Evolutionary conservation across 2,113 vertebrate species (phyloP), one percentile per base, ranked within the genome.

Genomic region (Castor canadensis): DNA sequence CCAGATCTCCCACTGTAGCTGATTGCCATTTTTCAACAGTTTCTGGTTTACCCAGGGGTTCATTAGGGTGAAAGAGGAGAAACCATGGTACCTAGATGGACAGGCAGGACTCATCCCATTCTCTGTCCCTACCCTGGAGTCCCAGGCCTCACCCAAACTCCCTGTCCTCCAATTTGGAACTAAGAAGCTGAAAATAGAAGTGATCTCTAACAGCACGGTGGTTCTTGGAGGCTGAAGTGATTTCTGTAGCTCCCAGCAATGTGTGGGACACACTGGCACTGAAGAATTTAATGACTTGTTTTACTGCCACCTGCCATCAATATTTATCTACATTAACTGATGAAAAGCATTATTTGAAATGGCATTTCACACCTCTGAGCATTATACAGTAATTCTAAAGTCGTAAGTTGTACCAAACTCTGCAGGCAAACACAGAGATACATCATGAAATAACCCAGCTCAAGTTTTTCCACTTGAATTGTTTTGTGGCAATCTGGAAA

Each of bases 301-400:
- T 97, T 86, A 96, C 88, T 95, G 93, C 92, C 4, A 49, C 88
- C 93, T 94, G 96, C 93, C 95, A 95, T 96, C 96, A 95, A 24
- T 75, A 89, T 97, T 98, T 96, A 94, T 94, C 93, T 95, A 32
- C 67, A 73, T 92, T 92, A 93, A 92, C 97, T 91, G 76, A 96
- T 96, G 86, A 95, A 95, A 98, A 86, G 56, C 95, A 95, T 97
- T 96, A 93, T 90, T 84, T 26, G 56, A 93, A 97, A 95, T 35
- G 87, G 91, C 4, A 5, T 76, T 92, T 97, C 96, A 97, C 94
- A 93, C 96, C 86, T 66, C 80, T 77, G 93, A 97, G 96, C 91
- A 92, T 86, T 87, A 60, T 77, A 89, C 86, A 87, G 96, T 93
- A 67, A 95, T 97, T 92, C 90, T 71, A 69, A 19, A 32, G 66